A percentile compares a stretch with the other conserved stretches of the same genome.
These are phyloP conservation scores for Ibidorhyncha struthersii DNA, from an alignment of 2,113 vertebrate genomes.

Conservation along the genomic window DNA sequence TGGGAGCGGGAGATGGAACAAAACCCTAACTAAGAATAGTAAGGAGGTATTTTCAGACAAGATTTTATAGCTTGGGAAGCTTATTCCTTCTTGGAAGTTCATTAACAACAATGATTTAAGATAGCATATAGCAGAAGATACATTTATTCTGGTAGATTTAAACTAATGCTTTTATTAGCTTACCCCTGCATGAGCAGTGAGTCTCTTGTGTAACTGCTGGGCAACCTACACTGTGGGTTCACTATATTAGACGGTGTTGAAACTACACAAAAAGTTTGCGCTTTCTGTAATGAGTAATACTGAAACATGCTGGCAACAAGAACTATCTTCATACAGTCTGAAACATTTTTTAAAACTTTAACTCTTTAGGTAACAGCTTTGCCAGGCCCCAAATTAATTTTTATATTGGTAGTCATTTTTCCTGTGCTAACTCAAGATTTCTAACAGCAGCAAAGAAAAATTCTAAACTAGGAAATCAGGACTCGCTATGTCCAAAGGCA, in stretches of 20 bases:
- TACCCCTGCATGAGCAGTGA: fast-evolving
- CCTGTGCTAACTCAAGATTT: background rate
- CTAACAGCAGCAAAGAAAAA: background rate
- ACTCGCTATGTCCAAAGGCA: background rate
- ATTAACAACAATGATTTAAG: background rate
- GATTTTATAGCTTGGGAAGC: background rate
- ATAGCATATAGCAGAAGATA: fast-evolving
- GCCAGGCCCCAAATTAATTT: background rate
- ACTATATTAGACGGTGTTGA: background rate
- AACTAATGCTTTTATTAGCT: background rate
- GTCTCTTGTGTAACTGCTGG: background rate
- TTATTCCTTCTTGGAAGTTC: background rate
- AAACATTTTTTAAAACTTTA: background rate
- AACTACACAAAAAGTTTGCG: background rate
- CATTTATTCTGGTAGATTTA: background rate
- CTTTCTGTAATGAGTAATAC: background rate
- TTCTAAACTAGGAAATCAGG: background rate
- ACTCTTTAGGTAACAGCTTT: background rate
- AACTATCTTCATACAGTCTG: background rate
- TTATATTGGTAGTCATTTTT: background rate
- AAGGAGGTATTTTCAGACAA: background rate
- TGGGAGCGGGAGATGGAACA: background rate
- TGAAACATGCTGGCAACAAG: background rate
- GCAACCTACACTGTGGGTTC: background rate
- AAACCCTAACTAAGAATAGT: background rate